These are phyloP conservation scores for Cerastis leucographa DNA, from an alignment of 2,888 invertebrate species.

Conservation along the genomic window DNA sequence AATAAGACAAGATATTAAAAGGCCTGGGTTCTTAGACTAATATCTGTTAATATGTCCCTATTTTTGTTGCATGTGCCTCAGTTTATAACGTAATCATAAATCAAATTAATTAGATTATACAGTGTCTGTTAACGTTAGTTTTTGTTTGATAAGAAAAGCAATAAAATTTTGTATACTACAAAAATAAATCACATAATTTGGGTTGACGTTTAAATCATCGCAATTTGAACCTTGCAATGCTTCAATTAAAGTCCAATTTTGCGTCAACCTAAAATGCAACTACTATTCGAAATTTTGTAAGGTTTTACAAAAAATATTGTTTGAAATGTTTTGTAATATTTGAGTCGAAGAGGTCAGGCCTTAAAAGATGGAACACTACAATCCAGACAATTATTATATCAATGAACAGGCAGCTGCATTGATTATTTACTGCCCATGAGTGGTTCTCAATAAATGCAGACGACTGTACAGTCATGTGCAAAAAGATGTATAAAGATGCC, in stretches of 20 bases:
- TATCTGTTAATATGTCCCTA: background rate
- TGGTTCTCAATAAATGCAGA: conserved; percentile 5
- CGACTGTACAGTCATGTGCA: conserved; percentile 12
- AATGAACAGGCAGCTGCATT: conserved; percentile 5
- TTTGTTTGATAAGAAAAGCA: background rate
- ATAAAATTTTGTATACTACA: background rate
- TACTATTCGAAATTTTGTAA: background rate
- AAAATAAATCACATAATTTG: background rate
- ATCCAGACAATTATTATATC: conserved; percentile 27
- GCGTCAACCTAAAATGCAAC: background rate
- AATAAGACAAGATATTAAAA: conserved; percentile 16
- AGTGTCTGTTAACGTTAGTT: background rate
- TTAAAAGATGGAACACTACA: conserved; percentile 14
- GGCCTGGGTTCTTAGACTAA: conserved; percentile 34
- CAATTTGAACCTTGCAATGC: background rate
- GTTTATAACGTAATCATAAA: background rate
- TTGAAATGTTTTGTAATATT: conserved; percentile 6
- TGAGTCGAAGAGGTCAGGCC: conserved; percentile 36
- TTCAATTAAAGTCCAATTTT: conserved; percentile 4
- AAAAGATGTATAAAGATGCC: conserved; percentile 5
- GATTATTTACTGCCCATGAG: background rate
- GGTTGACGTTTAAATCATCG: background rate
- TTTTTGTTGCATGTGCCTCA: conserved; percentile 4
- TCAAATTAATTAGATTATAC: background rate
- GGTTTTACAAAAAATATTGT: background rate